Evolutionary conservation across 2,888 invertebrate species (phyloP), one percentile per base, ranked within the genome.

Genomic region (Halocaridina rubra): DNA sequence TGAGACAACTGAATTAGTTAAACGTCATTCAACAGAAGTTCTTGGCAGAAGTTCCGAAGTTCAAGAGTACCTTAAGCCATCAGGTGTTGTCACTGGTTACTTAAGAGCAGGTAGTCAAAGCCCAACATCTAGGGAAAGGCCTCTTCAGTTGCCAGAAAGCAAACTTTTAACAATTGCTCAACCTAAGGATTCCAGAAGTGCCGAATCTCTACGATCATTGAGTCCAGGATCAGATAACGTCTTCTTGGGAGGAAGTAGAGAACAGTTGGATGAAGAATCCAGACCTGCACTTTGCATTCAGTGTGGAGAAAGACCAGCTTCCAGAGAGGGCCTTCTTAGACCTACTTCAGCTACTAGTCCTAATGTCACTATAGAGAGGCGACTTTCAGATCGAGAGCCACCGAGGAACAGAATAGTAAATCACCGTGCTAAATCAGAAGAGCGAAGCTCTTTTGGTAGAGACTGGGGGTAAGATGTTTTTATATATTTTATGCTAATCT

Each of bases 151-250:
- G 10, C 82, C 82, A 4, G 82, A 77, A 24, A 72, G 61, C 64
- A 82, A 82, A 30, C 61, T 82, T 2, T 67, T 82, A 19, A 57
- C 82, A 24, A 84, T 84, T 33, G 69, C 79, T 19, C 84, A 72
- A 4, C 46, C 79, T 46, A 79, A 75, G 64, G 84, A 79, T n/a
- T 72, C 79, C 10, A 75, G 75, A 46, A 96, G 96, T 89, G 95
- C 96, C 69, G 97, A 97, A 91, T 96, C 96, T 0, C 91, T 97
- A 79, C 93, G 96, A 72, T 96, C 96, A n/a, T 96, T 95, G 59
- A 96, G 96, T 89, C 96, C 96, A 3, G 96, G 97, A 29, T 96
- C 96, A 88, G 96, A 97, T 91, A 96, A 96, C 82, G 96, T 97
- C 30, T 97, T 97, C 91, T 96, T 96, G 33, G 32, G 79, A 1